Base-by-base conservation (phyloP, 2,113 vertebrate genomes). In the Atlantisia rogersi region DNA sequence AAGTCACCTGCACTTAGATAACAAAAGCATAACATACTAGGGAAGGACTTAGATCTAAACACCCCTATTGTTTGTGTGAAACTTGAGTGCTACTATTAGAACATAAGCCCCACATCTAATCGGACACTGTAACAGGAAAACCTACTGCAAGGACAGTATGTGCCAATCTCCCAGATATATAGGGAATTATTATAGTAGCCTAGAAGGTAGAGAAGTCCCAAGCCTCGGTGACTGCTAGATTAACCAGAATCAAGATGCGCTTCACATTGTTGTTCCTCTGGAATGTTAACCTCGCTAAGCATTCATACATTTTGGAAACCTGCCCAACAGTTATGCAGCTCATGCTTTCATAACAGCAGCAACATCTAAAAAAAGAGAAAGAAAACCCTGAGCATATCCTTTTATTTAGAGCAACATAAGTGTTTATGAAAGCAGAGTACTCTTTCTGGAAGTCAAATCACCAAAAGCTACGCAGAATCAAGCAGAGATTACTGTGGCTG, bases 291-390 rank as follows among this genome's bases (percentile, higher is more conserved):
- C 82, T 85, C 65, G 44, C 28, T 67, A 68, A 91, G 29, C 42
- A 53, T 60, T 88, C 59, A 48, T 35, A 67, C 12, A 8, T 56
- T 85, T 82, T 90, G 74, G 82, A 90, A 92, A 84, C 52, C 53
- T 91, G 85, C 73, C 89, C 76, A 92, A 88, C 84, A 86, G 40
- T 74, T 75, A 69, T 32, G 17, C 40, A 68, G 14, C 11, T 87
- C 29, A 25, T 22, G 21, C n/a, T 82, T 94, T 87, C 39, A 3
- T 58, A 80, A 71, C 31, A 94, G 42, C 53, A 86, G 59, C 56
- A 90, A 25, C 14, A 65, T 48, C 53, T 64, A 3, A 68, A 84
- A 18, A 63, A 31, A 85, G 10, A 58, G 15, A 82, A 65, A 62
- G 32, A 77, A 93, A 69, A 53, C 29, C 9, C 28, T 2, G 0